Evolutionary conservation across 1,140 invertebrate genomes (phyloP).

Genomic region (Heliconius congener): DNA sequence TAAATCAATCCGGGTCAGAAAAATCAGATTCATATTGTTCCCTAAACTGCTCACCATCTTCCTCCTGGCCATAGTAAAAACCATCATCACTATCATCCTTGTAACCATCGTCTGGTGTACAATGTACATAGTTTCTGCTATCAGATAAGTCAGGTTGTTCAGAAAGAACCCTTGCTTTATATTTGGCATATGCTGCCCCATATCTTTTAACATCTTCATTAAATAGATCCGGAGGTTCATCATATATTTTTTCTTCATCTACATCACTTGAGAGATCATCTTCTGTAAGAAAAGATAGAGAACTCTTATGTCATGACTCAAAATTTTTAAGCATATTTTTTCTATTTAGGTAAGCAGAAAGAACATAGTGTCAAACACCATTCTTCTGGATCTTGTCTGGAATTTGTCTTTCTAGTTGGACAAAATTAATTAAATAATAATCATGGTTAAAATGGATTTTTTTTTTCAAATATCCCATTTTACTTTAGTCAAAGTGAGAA

Average conservation of each 20-base stretch:
- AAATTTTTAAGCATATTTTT: too few relatives aligned
- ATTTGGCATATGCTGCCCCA: constrained; percentile 73
- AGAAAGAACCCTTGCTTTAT: constrained; percentile 65
- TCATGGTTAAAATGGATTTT: too few relatives aligned
- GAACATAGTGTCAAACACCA: not conserved
- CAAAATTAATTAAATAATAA: too few relatives aligned
- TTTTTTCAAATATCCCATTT: too few relatives aligned
- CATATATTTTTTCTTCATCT: constrained; percentile 73
- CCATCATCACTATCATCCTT: constrained; percentile 74
- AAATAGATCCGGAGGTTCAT: constrained; percentile 57
- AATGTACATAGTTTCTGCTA: constrained; percentile 51
- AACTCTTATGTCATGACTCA: not conserved
- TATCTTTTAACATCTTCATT: constrained; percentile 72
- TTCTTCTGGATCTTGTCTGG: not conserved
- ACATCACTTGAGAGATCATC: constrained; percentile 80
- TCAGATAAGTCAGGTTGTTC: constrained; percentile 50
- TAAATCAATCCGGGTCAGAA: constrained; percentile 53
- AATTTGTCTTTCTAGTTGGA: too few relatives aligned
- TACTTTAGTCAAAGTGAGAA: too few relatives aligned
- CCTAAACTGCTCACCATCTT: constrained; percentile 65
- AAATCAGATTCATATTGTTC: constrained; percentile 59
- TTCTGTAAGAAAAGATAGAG: constrained; percentile 50
- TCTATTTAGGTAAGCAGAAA: too few relatives aligned
- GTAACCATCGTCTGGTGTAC: constrained; percentile 59
- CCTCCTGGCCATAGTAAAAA: constrained; percentile 74